These are phyloP conservation scores for Astropecten irregularis DNA, from an alignment of 53 echinoderm and acorn worm species.

Conservation along the genomic window DNA sequence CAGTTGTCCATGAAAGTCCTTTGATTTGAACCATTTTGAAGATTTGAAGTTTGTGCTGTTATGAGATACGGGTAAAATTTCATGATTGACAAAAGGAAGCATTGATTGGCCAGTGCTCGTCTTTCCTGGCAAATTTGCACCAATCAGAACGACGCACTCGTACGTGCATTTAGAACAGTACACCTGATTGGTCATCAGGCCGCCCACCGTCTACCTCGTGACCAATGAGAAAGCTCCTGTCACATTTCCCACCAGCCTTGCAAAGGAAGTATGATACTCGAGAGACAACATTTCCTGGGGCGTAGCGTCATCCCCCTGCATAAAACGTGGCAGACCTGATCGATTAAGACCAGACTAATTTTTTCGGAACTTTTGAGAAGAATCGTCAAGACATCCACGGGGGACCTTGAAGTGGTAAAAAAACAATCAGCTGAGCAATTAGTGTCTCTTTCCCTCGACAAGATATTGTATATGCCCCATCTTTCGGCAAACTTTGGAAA, in stretches of 20 bases:
- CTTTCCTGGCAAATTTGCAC: not conserved
- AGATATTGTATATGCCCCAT: too few species aligned
- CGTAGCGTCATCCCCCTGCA: not conserved
- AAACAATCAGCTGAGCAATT: too few species aligned
- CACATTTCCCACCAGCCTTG: not conserved
- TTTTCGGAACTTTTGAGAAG: not conserved
- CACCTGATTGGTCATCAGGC: slow-evolving; percentile 17
- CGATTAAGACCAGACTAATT: too few species aligned
- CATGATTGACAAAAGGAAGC: too few species aligned
- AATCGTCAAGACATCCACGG: too few species aligned
- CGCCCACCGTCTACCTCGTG: not conserved
- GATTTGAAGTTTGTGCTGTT: too few species aligned
- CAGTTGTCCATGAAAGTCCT: too few species aligned
- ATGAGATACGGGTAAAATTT: too few species aligned
- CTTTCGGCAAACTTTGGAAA: too few species aligned
- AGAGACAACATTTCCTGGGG: not conserved
- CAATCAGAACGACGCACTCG: slow-evolving; percentile 20
- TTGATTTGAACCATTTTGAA: too few species aligned
- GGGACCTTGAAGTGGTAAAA: too few species aligned
- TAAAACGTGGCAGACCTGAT: not conserved
- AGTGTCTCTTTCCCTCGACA: too few species aligned
- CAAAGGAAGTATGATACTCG: not conserved
- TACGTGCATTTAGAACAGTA: not conserved
- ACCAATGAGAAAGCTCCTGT: slow-evolving; percentile 29
- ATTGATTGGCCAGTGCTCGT: not conserved